phyloP scores from a whole-genome alignment of 2,113 vertebrate genomes.

The Acrocephalus arundinaceus region DNA sequence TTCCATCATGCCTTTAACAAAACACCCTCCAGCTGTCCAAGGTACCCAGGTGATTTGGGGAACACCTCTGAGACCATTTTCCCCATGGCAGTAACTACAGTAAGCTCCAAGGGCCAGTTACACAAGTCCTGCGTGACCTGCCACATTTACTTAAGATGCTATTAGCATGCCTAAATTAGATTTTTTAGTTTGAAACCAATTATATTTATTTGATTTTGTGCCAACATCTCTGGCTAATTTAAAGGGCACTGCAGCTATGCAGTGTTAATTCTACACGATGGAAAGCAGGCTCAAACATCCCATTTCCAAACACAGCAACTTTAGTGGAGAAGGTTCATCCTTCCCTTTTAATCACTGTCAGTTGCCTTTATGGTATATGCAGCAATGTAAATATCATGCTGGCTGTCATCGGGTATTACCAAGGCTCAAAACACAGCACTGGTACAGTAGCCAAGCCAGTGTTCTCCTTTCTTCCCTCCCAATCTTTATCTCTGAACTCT shows the following conservation, averaged over 20 bases:
- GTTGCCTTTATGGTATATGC: slow-evolving; percentile 12
- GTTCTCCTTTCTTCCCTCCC: not conserved
- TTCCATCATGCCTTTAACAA: not conserved
- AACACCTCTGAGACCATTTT: not conserved
- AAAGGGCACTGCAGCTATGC: slow-evolving; percentile 41
- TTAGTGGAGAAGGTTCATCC: not conserved
- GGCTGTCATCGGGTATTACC: slow-evolving; percentile 22
- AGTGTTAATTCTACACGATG: not conserved
- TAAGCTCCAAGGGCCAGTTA: not conserved
- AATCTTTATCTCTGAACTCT: slow-evolving; percentile 47
- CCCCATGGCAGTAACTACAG: not conserved
- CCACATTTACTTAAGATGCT: slow-evolving; percentile 51
- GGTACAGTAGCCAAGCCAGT: not conserved
- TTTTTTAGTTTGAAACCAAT: slow-evolving; percentile 58
- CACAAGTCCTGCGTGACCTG: not conserved
- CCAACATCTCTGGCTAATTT: slow-evolving; percentile 36
- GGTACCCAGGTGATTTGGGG: not conserved
- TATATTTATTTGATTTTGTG: slow-evolving; percentile 51
- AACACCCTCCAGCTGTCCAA: not conserved
- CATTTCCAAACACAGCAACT: slow-evolving; percentile 20
- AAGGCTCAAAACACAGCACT: not conserved
- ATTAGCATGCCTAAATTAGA: slow-evolving; percentile 59
- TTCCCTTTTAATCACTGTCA: slow-evolving; percentile 37
- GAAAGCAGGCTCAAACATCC: slow-evolving; percentile 10
- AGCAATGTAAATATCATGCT: not conserved